phyloP scores from a whole-genome alignment of 2,113 vertebrate species.

The cattle (Bos taurus) region DNA sequence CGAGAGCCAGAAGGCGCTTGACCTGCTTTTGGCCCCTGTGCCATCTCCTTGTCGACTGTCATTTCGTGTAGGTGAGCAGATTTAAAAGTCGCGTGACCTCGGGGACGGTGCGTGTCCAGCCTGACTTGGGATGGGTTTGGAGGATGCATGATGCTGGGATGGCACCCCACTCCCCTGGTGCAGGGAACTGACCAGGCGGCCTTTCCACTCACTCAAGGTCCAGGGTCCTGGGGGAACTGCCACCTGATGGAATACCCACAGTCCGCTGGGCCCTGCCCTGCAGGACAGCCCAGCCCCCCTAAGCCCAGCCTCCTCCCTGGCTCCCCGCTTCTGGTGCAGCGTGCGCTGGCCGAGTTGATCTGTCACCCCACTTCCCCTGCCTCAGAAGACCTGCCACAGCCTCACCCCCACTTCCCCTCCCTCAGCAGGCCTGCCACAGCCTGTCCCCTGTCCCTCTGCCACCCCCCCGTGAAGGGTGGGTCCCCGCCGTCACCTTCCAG shows the following conservation, averaged over 20 bases:
- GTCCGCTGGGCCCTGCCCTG: rapidly evolving
- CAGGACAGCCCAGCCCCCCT: rapidly evolving
- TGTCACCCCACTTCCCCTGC: too few species aligned
- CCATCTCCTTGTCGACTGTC: rapidly evolving
- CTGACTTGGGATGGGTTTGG: too few species aligned
- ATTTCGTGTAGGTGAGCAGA: rapidly evolving
- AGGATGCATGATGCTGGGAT: background rate
- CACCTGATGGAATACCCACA: too few species aligned
- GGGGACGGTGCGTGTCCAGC: rapidly evolving
- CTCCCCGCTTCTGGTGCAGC: rapidly evolving
- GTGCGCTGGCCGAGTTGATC: rapidly evolving
- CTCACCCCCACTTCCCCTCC: too few species aligned
- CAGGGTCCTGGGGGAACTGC: rapidly evolving
- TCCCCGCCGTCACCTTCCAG: rapidly evolving
- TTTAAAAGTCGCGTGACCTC: background rate
- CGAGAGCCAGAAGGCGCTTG: rapidly evolving
- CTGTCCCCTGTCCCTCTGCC: rapidly evolving
- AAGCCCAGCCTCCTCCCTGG: background rate
- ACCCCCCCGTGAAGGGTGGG: rapidly evolving
- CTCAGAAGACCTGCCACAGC: too few species aligned
- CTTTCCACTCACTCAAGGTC: background rate
- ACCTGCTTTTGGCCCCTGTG: rapidly evolving
- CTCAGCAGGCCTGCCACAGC: background rate
- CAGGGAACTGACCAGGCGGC: background rate
- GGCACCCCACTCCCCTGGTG: rapidly evolving